phyloP scores from a whole-genome alignment of 2,113 vertebrate genomes.

The Pardalotus punctatus region DNA sequence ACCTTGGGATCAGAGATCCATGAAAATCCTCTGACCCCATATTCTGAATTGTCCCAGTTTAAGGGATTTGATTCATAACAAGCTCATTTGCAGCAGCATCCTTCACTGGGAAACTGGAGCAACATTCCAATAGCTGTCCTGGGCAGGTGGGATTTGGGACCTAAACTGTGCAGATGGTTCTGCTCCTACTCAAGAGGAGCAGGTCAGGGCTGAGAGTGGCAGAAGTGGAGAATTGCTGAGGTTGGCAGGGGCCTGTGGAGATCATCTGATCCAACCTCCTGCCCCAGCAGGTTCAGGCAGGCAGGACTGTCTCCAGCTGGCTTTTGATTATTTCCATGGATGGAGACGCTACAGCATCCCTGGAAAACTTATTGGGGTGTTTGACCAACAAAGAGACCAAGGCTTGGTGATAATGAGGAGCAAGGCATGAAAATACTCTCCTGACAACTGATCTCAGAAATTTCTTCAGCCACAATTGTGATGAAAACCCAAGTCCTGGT shows the following conservation, averaged over 20 bases:
- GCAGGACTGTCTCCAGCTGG: neutral
- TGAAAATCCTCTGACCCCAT: neutral
- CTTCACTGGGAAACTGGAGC: neutral
- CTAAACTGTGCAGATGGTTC: neutral
- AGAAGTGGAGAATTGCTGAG: neutral
- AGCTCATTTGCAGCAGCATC: neutral
- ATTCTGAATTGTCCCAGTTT: neutral
- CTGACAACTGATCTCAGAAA: neutral
- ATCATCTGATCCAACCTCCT: neutral
- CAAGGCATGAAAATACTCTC: neutral
- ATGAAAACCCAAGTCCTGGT: neutral
- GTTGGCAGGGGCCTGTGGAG: neutral
- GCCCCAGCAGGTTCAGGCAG: neutral
- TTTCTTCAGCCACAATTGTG: neutral
- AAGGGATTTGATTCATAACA: neutral
- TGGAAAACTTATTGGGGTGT: neutral
- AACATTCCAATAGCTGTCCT: neutral
- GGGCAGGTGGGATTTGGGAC: neutral
- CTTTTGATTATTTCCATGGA: neutral
- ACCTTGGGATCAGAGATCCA: neutral
- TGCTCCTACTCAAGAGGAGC: neutral
- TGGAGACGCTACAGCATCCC: neutral
- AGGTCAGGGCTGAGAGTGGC: neutral
- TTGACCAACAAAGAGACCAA: neutral
- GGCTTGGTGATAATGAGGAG: neutral